Conservation (phyloP, 2,888 invertebrate species). For the Gastrophysa polygoni region DNA sequence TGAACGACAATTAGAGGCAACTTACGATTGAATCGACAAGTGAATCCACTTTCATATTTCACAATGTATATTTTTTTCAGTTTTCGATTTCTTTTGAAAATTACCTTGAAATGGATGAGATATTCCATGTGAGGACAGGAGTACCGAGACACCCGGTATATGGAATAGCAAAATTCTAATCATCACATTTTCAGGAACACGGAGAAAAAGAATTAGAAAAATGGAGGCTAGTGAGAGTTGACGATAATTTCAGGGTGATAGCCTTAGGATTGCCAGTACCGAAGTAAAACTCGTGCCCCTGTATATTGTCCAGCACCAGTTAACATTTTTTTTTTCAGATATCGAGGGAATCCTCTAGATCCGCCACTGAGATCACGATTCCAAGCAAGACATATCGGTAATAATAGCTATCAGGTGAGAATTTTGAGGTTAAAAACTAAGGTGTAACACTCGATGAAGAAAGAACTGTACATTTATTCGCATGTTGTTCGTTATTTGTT, state of each 20-base stretch:
- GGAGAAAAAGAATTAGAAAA: slow-evolving; percentile 76
- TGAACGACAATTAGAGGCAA: no score
- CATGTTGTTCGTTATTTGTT: no score
- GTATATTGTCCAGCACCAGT: neutral
- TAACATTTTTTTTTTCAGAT: slow-evolving; percentile 58
- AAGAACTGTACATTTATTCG: no score
- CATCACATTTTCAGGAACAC: slow-evolving; percentile 68
- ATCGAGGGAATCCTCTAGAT: slow-evolving; percentile 92
- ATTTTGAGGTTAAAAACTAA: no score
- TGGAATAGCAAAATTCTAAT: neutral
- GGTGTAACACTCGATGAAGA: no score
- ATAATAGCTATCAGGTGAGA: slow-evolving; percentile 70
- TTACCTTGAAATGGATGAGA: no score
- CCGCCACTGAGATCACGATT: slow-evolving; percentile 94
- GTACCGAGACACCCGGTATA: neutral
- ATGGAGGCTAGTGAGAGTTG: slow-evolving; percentile 91
- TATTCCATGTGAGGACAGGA: no score
- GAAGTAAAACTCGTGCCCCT: slow-evolving; percentile 46
- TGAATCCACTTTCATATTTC: no score
- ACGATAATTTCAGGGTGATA: slow-evolving; percentile 90
- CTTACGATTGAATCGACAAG: no score
- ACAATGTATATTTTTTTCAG: no score
- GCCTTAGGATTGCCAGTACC: slow-evolving; percentile 92
- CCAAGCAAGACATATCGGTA: slow-evolving; percentile 85
- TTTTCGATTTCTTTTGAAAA: no score